Base-by-base conservation (phyloP, 2,113 vertebrate genomes). In the Nothoprocta pentlandii region DNA sequence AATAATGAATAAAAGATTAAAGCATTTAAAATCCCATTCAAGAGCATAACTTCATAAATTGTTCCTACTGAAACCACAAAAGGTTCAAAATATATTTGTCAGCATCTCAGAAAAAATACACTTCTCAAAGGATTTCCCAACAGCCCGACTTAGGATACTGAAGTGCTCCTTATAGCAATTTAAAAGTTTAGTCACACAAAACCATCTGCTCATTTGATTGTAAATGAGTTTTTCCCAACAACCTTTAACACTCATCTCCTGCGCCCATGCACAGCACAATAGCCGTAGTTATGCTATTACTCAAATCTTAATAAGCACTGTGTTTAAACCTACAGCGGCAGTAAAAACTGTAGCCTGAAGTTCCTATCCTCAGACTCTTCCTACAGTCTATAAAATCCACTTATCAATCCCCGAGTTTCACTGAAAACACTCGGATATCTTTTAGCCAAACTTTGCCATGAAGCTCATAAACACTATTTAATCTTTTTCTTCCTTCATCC, bases 111-210 rank as follows among this genome's bases (percentile, higher is more conserved):
- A 84, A 80, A 80, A 58, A 58, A 79, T 41, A 89, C 0, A 66
- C 16, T 15, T 47, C 36, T 89, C 63, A 67, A 39, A 64, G 56
- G 56, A 70, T 63, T 94, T 97, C 80, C 77, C 83, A 87, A 85
- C 1, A 90, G 73, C n/a, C 69, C 85, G 51, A 51, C 69, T 74
- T 70, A 23, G 75, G 64, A 83, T 30, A 42, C 28, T 26, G 69
- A 84, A 53, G 34, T 17, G 49, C 49, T 89, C 49, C 51, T 69
- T 74, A 81, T 76, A 92, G 84, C 4, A 0, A 95, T 66, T 92
- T 92, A 90, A 84, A 92, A 26, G 61, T 93, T 73, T 84, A 95
- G 90, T 95, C 95, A 95, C 77, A 30, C 47, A 79, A 84, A 93
- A 69, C 42, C 88, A 90, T 94, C 83, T 70, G 73, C 83, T 87